Percentiles rank a stretch among this genome's conserved stretches.
Evolutionary conservation across 2,797 vertebrate genomes (phyloP).

Genomic region (Sebastes minor): DNA sequence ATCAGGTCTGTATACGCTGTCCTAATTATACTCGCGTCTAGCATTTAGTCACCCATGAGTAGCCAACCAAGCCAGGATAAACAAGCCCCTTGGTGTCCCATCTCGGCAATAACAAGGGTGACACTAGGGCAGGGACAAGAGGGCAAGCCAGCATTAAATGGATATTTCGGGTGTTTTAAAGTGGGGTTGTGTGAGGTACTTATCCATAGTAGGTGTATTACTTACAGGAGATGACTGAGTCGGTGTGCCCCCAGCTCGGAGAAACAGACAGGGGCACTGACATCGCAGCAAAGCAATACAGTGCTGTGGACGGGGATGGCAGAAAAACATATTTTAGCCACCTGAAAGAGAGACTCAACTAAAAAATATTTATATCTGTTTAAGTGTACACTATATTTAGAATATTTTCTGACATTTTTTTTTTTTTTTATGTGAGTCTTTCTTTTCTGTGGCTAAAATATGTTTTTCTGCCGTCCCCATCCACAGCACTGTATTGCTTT

Average conservation of each 20-base stretch:
- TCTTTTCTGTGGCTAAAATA: no score
- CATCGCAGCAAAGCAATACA: neutral
- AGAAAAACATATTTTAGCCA: neutral
- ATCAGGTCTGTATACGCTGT: constrained; percentile 56
- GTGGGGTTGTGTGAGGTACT: neutral
- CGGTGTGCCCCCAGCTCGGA: neutral
- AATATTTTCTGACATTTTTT: no score
- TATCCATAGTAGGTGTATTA: neutral
- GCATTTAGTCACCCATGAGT: constrained; percentile 67
- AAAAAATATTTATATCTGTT: neutral
- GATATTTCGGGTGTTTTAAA: neutral
- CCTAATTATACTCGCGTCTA: constrained; percentile 61
- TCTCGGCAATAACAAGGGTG: constrained; percentile 33
- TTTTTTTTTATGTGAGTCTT: no score
- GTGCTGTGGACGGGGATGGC: neutral
- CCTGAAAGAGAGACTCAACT: neutral
- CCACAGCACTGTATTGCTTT: no score
- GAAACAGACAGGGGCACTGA: neutral
- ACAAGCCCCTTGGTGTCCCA: constrained; percentile 49
- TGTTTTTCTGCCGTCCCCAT: no score
- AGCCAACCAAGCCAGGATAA: constrained; percentile 57
- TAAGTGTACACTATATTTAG: neutral
- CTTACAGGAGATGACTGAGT: neutral
- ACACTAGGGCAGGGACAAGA: constrained; percentile 11
- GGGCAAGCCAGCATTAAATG: neutral